Base-by-base conservation (phyloP, 2,888 invertebrate genomes). In the Clivina fossor region DNA sequence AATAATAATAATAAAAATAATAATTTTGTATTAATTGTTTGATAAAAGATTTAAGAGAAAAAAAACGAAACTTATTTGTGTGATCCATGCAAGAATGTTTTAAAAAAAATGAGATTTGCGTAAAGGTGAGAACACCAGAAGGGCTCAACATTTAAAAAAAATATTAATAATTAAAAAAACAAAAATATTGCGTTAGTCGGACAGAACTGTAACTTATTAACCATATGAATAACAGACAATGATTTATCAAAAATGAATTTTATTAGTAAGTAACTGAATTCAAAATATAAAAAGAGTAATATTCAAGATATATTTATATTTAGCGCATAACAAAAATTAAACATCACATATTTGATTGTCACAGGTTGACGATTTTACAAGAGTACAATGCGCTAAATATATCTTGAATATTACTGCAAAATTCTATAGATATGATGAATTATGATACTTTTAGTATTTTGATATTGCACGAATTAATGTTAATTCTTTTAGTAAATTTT, bases 391-490 rank as follows among this genome's bases (percentile, higher is more conserved):
- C 28, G 15, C 2, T 35, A 37, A 40, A 28, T 53, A 53, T 53
- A 37, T 37, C 11, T 37, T 53, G 53, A 53, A 53, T 44, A 37
- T 35, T 22, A 35, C 44, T 44, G 49, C 19, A 28, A 24, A 35
- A 53, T 28, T 35, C 43, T 51, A 22, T 47, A 55, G 46, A 55
- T 55, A 55, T 54, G n/a, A n/a, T n/a, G 54, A 54, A 54, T 55
- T 55, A 55, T 20, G 33, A 38, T 47, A 55, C 54, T 54, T 54
- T 54, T 46, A 54, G 54, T 54, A 54, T 55, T 55, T 55, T 55
- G 55, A 55, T 55, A 55, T 47, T 55, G 55, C 55, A 55, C 55
- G 55, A 55, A 55, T 46, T 55, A 55, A 55, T 46, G 55, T 55
- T 55, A 55, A 46, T 55, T 55, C 46, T 55, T 55, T 55, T 55